A percentile compares a stretch with the other conserved stretches of the same genome.
phyloP scores from a whole-genome alignment of 2,797 vertebrate genomes.

The Triplophysa yarkandensis region DNA sequence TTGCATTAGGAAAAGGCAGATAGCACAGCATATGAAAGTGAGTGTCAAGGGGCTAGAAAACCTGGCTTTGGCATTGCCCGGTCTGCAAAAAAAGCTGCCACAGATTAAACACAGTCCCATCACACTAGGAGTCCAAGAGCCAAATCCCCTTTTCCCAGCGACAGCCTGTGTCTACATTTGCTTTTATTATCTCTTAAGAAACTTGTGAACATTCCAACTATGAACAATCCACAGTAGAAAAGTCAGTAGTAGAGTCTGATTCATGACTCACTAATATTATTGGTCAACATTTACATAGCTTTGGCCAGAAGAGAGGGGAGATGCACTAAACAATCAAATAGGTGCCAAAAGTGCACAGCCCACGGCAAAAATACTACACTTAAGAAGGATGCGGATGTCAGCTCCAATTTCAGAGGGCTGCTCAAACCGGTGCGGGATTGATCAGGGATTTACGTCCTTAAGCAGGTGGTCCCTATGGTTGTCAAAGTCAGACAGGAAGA shows the following conservation, averaged over 20 bases:
- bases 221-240: background rate
- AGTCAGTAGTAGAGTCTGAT: background rate
- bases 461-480: constrained; percentile 49
- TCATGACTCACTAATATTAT: background rate
- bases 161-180: background rate
- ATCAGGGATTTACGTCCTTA: constrained; percentile 51
- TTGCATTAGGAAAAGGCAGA: background rate
- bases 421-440: constrained; percentile 44
- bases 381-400: constrained; percentile 46
- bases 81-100: constrained; percentile 2
- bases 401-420: constrained; percentile 36
- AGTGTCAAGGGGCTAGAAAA: constrained; percentile 23
- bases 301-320: too few species aligned
- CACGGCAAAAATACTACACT: constrained; percentile 17
- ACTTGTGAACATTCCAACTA: background rate
- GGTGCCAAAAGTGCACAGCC: constrained; percentile 12
- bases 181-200: constrained; percentile 11
- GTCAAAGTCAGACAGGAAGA: constrained; percentile 44
- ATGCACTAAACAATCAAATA: constrained; percentile 22
- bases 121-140: constrained; percentile 4
- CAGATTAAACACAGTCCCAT: constrained; percentile 29
- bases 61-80: background rate
- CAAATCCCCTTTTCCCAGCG: constrained; percentile 25
- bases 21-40: constrained; percentile 1
- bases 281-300: too few species aligned